A percentile compares a stretch with the other conserved stretches of the same genome.
Conservation (phyloP, 1,140 invertebrate genomes). For the Marisa cornuarietis region DNA sequence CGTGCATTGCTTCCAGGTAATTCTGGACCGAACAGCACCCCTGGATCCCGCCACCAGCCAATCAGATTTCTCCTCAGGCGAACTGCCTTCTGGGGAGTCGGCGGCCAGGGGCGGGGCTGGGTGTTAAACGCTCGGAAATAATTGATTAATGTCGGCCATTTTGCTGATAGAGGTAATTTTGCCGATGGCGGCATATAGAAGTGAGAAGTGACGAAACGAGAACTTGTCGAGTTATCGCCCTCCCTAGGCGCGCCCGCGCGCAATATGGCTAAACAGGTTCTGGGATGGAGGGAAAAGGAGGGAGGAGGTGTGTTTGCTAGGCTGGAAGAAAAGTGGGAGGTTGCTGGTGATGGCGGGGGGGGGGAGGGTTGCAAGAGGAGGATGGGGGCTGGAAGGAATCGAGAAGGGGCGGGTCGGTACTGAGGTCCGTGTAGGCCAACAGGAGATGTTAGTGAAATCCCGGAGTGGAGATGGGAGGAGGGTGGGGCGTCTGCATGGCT, state of each 20-base stretch:
- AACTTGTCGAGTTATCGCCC: constrained; percentile 3
- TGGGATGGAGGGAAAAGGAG: neutral
- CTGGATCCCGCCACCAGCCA: too few relatives aligned
- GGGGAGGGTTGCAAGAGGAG: neutral
- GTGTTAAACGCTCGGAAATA: constrained; percentile 28
- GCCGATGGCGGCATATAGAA: constrained; percentile 11
- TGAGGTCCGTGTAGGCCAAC: neutral
- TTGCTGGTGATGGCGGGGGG: neutral
- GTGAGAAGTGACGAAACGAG: constrained; percentile 11
- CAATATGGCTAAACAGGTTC: constrained; percentile 1
- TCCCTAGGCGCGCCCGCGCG: neutral
- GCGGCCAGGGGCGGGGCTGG: neutral
- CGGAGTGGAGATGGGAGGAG: too few relatives aligned
- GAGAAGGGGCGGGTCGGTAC: neutral
- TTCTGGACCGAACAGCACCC: too few relatives aligned
- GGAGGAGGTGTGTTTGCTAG: neutral
- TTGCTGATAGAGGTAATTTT: constrained; percentile 26
- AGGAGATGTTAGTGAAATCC: too few relatives aligned
- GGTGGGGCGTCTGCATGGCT: too few relatives aligned
- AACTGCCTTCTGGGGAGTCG: too few relatives aligned
- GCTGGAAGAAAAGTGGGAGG: neutral
- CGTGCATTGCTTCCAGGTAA: too few relatives aligned
- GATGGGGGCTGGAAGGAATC: neutral
- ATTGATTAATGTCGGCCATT: constrained; percentile 28
- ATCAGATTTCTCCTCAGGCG: too few relatives aligned